These are phyloP conservation scores for Anhinga rufa DNA, from an alignment of 2,113 vertebrate genomes.

Conservation along the genomic window DNA sequence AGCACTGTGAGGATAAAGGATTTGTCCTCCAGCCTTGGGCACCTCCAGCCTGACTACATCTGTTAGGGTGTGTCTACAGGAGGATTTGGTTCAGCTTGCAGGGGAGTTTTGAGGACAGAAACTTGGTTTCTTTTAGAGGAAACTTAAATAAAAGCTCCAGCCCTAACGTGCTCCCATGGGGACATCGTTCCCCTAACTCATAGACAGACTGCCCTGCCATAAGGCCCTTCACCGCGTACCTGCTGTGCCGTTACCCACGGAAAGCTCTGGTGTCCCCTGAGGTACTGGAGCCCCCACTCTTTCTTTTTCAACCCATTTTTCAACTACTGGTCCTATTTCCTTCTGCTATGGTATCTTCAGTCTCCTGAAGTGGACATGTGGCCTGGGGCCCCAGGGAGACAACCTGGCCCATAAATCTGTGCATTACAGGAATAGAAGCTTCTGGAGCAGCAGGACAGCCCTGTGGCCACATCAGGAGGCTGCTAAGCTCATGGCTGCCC, in stretches of 20 bases:
- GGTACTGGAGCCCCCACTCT: neutral
- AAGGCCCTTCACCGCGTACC: neutral
- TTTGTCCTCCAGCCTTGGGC: neutral
- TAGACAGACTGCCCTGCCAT: neutral
- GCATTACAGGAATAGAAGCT: neutral
- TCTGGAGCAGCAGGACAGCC: neutral
- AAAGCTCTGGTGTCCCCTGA: neutral
- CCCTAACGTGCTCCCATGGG: rapidly evolving
- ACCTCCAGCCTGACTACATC: neutral
- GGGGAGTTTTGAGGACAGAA: neutral
- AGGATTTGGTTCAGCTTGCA: neutral
- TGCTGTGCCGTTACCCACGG: neutral
- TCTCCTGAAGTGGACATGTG: neutral
- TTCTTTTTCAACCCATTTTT: neutral
- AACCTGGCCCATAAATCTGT: neutral
- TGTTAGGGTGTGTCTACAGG: neutral
- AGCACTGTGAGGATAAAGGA: neutral
- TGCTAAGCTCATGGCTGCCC: neutral
- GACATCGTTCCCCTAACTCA: neutral
- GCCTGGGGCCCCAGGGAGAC: neutral
- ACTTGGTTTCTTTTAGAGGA: neutral
- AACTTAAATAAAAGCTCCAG: neutral
- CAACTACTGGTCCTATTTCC: neutral
- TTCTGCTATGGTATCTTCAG: neutral
- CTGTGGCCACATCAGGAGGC: neutral